Evolutionary conservation across 2,888 invertebrate genomes (phyloP).

Genomic region (Brachypterus glaber): DNA sequence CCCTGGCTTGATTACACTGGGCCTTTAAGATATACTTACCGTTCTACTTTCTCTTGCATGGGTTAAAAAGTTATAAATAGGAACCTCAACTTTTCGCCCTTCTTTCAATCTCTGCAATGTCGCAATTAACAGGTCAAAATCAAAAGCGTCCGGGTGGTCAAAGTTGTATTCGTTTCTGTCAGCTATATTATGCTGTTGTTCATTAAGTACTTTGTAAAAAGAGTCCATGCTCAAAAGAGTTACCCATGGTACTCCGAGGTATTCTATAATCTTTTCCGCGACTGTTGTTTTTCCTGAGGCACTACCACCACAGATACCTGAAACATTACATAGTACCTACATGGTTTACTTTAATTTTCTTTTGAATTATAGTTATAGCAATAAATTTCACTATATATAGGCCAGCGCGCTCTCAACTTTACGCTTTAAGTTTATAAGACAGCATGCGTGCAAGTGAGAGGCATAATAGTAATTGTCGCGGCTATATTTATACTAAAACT

Average conservation of each 20-base stretch:
- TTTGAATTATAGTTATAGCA: no score
- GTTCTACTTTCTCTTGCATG: conserved; percentile 81
- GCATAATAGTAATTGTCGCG: no score
- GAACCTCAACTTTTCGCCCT: conserved; percentile 94
- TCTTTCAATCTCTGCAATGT: conserved; percentile 84
- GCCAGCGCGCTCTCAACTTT: no score
- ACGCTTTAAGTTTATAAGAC: no score
- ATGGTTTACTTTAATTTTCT: no score
- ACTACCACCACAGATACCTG: conserved; percentile 97
- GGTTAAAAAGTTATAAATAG: conserved; percentile 95
- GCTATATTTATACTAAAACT: no score
- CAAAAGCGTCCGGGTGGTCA: conserved; percentile 99
- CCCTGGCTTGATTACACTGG: no score
- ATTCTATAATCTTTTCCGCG: conserved; percentile 90
- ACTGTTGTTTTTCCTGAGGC: conserved; percentile 99
- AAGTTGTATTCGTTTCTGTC: conserved; percentile 92
- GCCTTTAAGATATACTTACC: conserved; percentile 57
- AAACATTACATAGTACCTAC: no score
- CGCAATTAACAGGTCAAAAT: conserved; percentile 79
- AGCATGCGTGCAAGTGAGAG: no score
- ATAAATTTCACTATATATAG: no score
- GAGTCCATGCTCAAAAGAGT: conserved; percentile 97
- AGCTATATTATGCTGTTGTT: conserved; percentile 83
- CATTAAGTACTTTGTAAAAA: conserved; percentile 94
- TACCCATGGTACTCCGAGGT: conserved; percentile 96